These are phyloP conservation scores for Turritopsis rubra DNA, from an alignment of 30 jellyfish, hydroid and myxozoan genomes.

Conservation along the genomic window DNA sequence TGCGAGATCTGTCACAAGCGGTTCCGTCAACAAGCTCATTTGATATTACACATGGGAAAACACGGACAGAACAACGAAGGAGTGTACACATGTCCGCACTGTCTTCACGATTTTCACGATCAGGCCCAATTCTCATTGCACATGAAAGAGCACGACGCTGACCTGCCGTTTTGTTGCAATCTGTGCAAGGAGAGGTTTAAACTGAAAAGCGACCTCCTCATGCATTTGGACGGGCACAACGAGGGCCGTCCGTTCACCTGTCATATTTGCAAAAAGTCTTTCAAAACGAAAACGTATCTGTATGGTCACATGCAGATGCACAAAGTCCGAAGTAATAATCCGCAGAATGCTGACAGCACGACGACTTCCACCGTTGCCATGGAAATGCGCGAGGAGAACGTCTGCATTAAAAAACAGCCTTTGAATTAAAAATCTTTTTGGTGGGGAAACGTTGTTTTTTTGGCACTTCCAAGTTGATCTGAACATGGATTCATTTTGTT, in stretches of 20 bases:
- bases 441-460: no score
- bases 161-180: constrained; percentile 18
- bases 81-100: constrained; percentile 27
- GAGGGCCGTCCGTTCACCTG: constrained; percentile 38
- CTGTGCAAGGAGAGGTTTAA: constrained; percentile 35
- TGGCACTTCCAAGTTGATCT: no score
- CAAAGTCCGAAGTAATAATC: not conserved
- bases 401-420: not conserved
- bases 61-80: constrained; percentile 17
- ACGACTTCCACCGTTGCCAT: not conserved
- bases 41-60: constrained; percentile 32
- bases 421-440: no score
- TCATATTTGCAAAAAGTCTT: constrained; percentile 36
- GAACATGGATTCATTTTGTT: no score
- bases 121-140: not conserved
- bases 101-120: not conserved
- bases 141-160: constrained; percentile 19
- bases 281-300: constrained; percentile 31
- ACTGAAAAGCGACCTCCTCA: constrained; percentile 4
- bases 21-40: constrained; percentile 42
- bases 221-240: constrained; percentile 37
- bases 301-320: constrained; percentile 44
- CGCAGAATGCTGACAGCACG: not conserved
- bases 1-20: constrained; percentile 25
- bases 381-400: not conserved